phyloP scores from a whole-genome alignment of 1,140 invertebrate genomes.

The Eumeta japonica region DNA sequence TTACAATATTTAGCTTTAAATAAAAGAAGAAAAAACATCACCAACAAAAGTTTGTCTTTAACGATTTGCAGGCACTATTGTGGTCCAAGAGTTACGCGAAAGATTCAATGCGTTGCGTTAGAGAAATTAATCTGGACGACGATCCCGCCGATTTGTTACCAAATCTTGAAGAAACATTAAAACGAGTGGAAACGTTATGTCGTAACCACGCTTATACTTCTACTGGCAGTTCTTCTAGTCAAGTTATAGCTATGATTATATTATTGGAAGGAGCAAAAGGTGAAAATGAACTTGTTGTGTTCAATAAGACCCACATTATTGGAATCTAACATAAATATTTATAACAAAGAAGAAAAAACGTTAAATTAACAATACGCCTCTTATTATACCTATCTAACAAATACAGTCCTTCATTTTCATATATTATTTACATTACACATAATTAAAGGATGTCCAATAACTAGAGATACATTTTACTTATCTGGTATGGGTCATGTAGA shows the following conservation, averaged over 20 bases:
- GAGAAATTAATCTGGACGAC: conserved; percentile 25
- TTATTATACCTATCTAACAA: too few relatives aligned
- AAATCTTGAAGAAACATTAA: conserved; percentile 38
- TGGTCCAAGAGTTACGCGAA: conserved; percentile 19
- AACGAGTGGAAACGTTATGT: conserved; percentile 16
- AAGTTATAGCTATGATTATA: conserved; percentile 58
- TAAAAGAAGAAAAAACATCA: conserved; percentile 2
- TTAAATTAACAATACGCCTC: too few relatives aligned
- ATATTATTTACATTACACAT: too few relatives aligned
- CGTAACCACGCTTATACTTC: conserved; percentile 44
- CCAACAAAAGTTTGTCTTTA: conserved; percentile 4
- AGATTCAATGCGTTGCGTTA: conserved; percentile 19
- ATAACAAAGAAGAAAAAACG: too few relatives aligned
- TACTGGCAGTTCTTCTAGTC: conserved; percentile 50
- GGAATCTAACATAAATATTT: too few relatives aligned
- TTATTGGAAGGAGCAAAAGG: conserved; percentile 51
- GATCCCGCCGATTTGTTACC: conserved; percentile 18
- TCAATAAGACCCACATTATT: too few relatives aligned
- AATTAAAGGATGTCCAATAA: too few relatives aligned
- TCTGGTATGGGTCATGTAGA: too few relatives aligned
- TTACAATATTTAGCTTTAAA: too few relatives aligned
- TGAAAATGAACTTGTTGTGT: too few relatives aligned
- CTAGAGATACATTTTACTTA: too few relatives aligned
- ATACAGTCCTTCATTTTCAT: too few relatives aligned
- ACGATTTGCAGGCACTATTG: conserved; percentile 17